Evolutionary conservation across 2,113 vertebrate species (phyloP).

Genomic region (Ascaphus truei): DNA sequence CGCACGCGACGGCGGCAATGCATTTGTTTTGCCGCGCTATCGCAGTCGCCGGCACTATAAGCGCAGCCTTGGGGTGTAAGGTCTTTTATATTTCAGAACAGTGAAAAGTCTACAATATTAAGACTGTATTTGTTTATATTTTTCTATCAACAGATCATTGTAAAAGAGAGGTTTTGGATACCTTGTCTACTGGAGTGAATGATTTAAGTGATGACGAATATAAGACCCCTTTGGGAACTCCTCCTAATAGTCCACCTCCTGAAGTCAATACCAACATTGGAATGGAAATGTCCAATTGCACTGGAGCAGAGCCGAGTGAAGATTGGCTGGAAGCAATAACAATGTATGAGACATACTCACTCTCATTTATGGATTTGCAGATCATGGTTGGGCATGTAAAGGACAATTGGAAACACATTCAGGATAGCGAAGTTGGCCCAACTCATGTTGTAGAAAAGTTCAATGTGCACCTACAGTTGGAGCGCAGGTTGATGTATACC

Average conservation of each 20-base stretch:
- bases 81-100: no score
- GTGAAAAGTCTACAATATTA: no score
- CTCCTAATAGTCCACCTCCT: slow-evolving; percentile 79
- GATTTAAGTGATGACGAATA: slow-evolving; percentile 93
- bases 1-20: no score
- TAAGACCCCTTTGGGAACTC: slow-evolving; percentile 89
- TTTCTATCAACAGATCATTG: slow-evolving; percentile 57
- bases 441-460: slow-evolving; percentile 97
- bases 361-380: slow-evolving; percentile 94
- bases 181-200: slow-evolving; percentile 64
- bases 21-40: no score
- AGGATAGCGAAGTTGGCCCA: slow-evolving; percentile 89
- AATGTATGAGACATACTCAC: slow-evolving; percentile 87
- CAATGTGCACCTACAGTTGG: slow-evolving; percentile 88
- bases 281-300: slow-evolving; percentile 47
- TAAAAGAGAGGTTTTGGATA: slow-evolving; percentile 55
- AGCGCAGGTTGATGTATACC: slow-evolving; percentile 88
- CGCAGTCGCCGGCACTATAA: no score
- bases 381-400: slow-evolving; percentile 93
- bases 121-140: no score
- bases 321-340: slow-evolving; percentile 71
- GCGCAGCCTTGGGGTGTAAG: no score
- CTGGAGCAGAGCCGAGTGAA: slow-evolving; percentile 59
- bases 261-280: slow-evolving; percentile 48
- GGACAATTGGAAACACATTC: slow-evolving; percentile 96